Evolutionary conservation across 2,888 invertebrate species (phyloP), one percentile per base, ranked within the genome.

Genomic region (Agonopterix heracliana): DNA sequence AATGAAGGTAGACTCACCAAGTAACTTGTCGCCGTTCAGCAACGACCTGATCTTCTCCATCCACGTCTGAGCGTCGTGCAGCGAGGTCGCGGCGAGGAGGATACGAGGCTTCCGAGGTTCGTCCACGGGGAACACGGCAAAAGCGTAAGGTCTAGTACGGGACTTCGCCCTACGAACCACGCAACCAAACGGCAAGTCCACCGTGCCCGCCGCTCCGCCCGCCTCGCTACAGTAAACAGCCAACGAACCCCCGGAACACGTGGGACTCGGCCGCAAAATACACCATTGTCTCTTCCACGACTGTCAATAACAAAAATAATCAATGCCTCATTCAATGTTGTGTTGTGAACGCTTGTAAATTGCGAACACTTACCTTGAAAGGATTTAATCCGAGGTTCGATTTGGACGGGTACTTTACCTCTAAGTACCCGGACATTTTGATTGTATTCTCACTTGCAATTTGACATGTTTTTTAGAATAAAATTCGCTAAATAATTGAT

Each of bases 241-340:
- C 58, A 91, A 68, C 53, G 90, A 89, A 2, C 90, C 85, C 46
- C 90, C 89, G 54, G 85, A 80, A 53, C 89, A 82, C 53, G 86
- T 87, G 53, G 90, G 89, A 54, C 90, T 81, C 49, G 90, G 89
- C 63, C 90, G 79, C 61, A 92, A 79, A 66, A 91, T 91, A 68
- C 92, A 92, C 92, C 92, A 92, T 70, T 91, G 92, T 71, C 89
- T 90, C 67, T 90, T 91, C 92, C 92, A 92, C 53, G 91, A 90
- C 92, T 92, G 69, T 52, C 55, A 63, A 78, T 12, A 41, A 63
- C 59, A 63, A 66, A 66, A 70, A 64, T 64, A 68, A 67, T 67
- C 55, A 67, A 66, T 68, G 55, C 50, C 51, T 58, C 52, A 61
- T 47, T 54, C 57, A 52, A 53, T 54, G 56, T 56, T 60, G 49